Evolutionary conservation across 2,113 vertebrate genomes (phyloP).

Genomic region (Tyrannus savana): DNA sequence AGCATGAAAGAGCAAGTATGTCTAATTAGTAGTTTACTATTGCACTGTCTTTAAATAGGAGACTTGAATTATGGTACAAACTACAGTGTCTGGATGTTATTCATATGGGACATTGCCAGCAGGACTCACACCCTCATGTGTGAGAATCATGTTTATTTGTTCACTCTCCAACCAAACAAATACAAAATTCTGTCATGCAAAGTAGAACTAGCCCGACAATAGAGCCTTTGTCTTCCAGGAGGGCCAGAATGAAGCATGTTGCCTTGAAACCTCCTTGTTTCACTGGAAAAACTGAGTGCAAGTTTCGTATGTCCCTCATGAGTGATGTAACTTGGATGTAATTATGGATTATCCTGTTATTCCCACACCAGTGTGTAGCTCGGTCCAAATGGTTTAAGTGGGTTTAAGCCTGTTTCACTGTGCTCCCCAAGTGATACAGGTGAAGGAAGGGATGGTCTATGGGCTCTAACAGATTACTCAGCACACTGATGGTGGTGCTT

Average conservation of each 20-base stretch:
- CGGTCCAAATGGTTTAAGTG: neutral
- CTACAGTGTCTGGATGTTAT: neutral
- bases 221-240: neutral
- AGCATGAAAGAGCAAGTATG: neutral
- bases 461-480: neutral
- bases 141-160: neutral
- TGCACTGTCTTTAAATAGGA: neutral
- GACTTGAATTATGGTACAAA: neutral
- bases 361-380: neutral
- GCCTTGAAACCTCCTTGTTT: neutral
- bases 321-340: neutral
- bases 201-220: neutral
- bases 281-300: neutral
- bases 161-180: neutral
- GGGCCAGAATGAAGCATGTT: neutral
- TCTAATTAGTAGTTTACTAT: neutral
- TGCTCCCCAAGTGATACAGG: neutral
- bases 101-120: neutral
- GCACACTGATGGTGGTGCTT: neutral
- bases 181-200: neutral
- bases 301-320: neutral
- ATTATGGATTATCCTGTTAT: neutral
- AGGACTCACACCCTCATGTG: neutral
- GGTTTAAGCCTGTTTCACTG: neutral
- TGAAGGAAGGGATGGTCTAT: neutral